Conservation (phyloP, 2,888 invertebrate genomes). For the Drosophila parthenogenetica region DNA sequence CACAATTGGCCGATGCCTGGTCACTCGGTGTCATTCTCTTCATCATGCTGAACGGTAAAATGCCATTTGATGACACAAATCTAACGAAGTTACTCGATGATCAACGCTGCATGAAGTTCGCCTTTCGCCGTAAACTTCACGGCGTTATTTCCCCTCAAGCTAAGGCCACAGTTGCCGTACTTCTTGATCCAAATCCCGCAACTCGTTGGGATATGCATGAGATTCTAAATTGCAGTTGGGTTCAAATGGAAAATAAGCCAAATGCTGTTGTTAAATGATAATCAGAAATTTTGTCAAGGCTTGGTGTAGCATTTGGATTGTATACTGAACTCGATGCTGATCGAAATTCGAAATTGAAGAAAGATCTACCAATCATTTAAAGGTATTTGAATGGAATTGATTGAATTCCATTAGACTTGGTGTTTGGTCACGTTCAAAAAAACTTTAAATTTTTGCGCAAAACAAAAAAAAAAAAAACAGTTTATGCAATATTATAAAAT, state of each 20-base stretch:
- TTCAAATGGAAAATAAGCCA: constrained; percentile 69
- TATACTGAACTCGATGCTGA: neutral
- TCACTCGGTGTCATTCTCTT: constrained; percentile 95
- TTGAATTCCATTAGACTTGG: neutral
- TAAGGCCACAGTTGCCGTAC: constrained; percentile 91
- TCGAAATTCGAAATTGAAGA: neutral
- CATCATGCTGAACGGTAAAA: constrained; percentile 96
- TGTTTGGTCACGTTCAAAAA: neutral
- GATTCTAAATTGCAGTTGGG: constrained; percentile 91
- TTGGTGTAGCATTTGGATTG: neutral
- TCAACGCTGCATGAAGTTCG: constrained; percentile 92
- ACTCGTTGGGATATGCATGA: constrained; percentile 91
- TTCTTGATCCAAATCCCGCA: constrained; percentile 94
- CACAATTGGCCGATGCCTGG: constrained; percentile 96
- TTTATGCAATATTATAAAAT: neutral
- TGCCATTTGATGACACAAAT: constrained; percentile 97
- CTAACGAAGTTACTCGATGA: constrained; percentile 92
- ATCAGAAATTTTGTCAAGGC: constrained; percentile 1
- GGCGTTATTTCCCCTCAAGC: constrained; percentile 89
- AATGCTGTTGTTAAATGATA: constrained; percentile 1
- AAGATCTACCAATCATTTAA: neutral
- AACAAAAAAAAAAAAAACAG: neutral
- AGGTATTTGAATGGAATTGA: neutral
- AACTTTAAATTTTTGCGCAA: neutral
- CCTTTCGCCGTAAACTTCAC: constrained; percentile 90